Evolutionary conservation across 2,888 invertebrate genomes (phyloP), one percentile per base, ranked within the genome.

Genomic region (Xanthia togata): DNA sequence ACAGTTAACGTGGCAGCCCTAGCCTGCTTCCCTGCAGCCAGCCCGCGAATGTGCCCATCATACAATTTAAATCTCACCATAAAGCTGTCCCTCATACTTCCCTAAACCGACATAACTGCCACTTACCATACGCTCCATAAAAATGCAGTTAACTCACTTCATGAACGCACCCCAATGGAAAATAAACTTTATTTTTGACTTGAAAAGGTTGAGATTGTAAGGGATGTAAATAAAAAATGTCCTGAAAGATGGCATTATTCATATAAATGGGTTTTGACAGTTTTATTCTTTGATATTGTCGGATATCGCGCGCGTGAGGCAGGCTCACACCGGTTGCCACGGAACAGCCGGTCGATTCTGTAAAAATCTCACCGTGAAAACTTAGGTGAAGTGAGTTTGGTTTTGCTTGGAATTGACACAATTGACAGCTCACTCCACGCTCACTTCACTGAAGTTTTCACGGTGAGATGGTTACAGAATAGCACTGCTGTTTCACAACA

Each of bases 241-340:
- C 83, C 79, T 80, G 76, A 83, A 89, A 90, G 90, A 89, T 79
- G 89, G 88, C 89, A 93, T 95, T 93, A 94, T 93, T 95, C 93
- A 95, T 93, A 93, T 92, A 94, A 94, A 94, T 93, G 92, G 91
- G 90, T 93, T 95, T 93, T 94, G 94, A 94, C 95, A 94, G 93
- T 94, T 95, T 95, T 93, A 94, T 94, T 94, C 92, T 91, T 90
- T 93, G 91, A 92, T 94, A 93, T 91, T 76, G 88, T 90, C 88
- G 90, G 89, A 90, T 90, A 89, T 88, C 85, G 87, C 78, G 73
- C 75, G 81, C 73, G 55, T n/a, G 69, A 76, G 60, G 67, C 59
- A 23, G 57, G 1, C 64, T 73, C 65, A 73, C 78, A 62, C 64
- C 9, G 31, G 26, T 3, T 23, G 57, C 14, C 0, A 11, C 78